Evolutionary conservation across 2,888 invertebrate species (phyloP).

Genomic region (Zaprionus obscuricornis): DNA sequence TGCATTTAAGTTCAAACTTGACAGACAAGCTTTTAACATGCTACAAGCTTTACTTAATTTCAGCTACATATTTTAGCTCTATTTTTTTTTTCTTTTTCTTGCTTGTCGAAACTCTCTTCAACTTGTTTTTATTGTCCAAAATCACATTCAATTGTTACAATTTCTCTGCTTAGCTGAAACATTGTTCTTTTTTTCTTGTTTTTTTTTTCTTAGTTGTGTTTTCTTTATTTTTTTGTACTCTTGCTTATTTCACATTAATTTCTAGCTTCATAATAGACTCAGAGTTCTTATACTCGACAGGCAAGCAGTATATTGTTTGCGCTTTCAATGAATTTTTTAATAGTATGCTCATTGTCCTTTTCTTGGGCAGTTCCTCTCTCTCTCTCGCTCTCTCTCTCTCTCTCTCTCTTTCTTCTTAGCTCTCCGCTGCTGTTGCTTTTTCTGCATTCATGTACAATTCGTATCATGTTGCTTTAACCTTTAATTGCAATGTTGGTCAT

Average conservation of each 20-base stretch:
- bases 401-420: too few species aligned
- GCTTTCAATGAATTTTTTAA: constrained; percentile 54
- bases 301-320: too few species aligned
- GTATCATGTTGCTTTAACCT: constrained; percentile 40
- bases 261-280: constrained; percentile 30
- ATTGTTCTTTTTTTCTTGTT: neutral
- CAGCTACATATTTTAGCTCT: too few species aligned
- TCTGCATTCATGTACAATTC: constrained; percentile 20
- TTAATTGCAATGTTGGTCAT: constrained; percentile 60
- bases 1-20: too few species aligned
- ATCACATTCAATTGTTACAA: too few species aligned
- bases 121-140: too few species aligned
- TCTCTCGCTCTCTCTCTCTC: neutral
- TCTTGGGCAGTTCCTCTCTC: constrained; percentile 16
- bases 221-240: neutral
- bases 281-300: constrained; percentile 6
- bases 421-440: neutral
- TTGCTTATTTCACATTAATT: constrained; percentile 26
- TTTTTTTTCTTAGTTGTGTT: neutral
- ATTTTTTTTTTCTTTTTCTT: too few species aligned
- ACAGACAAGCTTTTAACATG: too few species aligned
- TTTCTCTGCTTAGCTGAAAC: too few species aligned
- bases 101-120: too few species aligned
- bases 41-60: too few species aligned
- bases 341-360: constrained; percentile 51